phyloP scores from a whole-genome alignment of 2,797 vertebrate genomes.

The Adelosebastes latens region DNA sequence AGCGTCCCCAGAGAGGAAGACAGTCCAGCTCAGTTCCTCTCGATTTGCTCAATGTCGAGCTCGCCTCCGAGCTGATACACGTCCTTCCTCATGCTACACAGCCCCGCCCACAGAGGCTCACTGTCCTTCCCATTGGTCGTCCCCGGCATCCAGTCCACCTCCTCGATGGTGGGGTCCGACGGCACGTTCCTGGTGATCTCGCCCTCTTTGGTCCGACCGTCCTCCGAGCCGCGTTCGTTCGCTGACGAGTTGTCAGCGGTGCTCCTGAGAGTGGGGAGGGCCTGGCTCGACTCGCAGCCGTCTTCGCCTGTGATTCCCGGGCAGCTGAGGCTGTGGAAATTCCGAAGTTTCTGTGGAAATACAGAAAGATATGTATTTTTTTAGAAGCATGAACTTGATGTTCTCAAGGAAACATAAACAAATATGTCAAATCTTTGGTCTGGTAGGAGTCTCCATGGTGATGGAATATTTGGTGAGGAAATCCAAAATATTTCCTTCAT shows the following conservation, averaged over 20 bases:
- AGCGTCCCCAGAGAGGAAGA: slow-evolving; percentile 30
- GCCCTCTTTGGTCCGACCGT: slow-evolving; percentile 57
- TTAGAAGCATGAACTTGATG: slow-evolving; percentile 1
- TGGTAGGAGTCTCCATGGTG: background rate
- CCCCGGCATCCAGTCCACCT: slow-evolving; percentile 66
- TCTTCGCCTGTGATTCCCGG: slow-evolving; percentile 75
- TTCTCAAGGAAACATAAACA: slow-evolving; percentile 7
- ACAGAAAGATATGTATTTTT: background rate
- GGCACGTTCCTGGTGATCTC: slow-evolving; percentile 38
- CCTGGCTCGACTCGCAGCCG: slow-evolving; percentile 54
- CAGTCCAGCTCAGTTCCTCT: slow-evolving; percentile 88
- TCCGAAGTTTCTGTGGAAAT: slow-evolving; percentile 80
- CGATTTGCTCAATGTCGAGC: slow-evolving; percentile 95
- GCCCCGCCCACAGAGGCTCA: slow-evolving; percentile 77
- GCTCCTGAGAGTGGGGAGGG: slow-evolving; percentile 49
- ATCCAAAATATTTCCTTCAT: slow-evolving; percentile 47
- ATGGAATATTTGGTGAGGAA: slow-evolving; percentile 51
- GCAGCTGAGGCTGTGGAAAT: slow-evolving; percentile 85
- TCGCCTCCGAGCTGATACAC: slow-evolving; percentile 90
- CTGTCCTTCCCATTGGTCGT: slow-evolving; percentile 67
- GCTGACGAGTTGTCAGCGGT: slow-evolving; percentile 21
- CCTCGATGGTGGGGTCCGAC: slow-evolving; percentile 81
- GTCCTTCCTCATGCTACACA: slow-evolving; percentile 73
- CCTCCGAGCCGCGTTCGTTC: slow-evolving; percentile 28
- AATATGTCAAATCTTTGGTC: background rate